These are phyloP conservation scores for Shinisaurus crocodilurus DNA, from an alignment of 2,113 vertebrate genomes.

Conservation along the genomic window DNA sequence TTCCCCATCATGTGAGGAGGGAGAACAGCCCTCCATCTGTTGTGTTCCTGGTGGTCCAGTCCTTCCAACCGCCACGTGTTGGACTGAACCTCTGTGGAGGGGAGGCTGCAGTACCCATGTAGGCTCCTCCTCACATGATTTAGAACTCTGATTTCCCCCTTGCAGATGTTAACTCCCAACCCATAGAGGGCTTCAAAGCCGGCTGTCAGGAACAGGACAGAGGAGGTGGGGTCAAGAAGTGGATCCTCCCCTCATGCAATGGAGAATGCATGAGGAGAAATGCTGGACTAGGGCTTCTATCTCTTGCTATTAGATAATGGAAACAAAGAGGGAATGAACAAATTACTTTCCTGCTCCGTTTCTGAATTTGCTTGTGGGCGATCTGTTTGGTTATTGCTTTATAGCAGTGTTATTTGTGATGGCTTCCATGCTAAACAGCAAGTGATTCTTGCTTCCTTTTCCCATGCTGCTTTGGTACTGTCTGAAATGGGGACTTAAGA, in stretches of 20 bases:
- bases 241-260: no score
- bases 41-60: no score
- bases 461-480: neutral
- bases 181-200: neutral
- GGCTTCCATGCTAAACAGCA: neutral
- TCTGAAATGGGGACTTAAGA: slow-evolving; percentile 7
- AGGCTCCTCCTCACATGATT: no score
- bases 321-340: neutral
- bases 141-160: neutral
- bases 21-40: no score
- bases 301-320: neutral
- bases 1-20: no score
- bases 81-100: no score
- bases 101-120: no score
- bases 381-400: neutral
- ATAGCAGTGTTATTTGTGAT: neutral
- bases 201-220: neutral
- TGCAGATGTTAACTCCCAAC: neutral
- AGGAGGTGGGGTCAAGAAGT: neutral
- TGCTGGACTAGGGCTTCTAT: neutral
- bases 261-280: no score
- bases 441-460: neutral
- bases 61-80: no score
- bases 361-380: neutral
- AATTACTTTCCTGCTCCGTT: neutral